A percentile compares a stretch with the other conserved stretches of the same genome.
Evolutionary conservation across 2,113 vertebrate species (phyloP).

Genomic region (Henicopernis longicauda): DNA sequence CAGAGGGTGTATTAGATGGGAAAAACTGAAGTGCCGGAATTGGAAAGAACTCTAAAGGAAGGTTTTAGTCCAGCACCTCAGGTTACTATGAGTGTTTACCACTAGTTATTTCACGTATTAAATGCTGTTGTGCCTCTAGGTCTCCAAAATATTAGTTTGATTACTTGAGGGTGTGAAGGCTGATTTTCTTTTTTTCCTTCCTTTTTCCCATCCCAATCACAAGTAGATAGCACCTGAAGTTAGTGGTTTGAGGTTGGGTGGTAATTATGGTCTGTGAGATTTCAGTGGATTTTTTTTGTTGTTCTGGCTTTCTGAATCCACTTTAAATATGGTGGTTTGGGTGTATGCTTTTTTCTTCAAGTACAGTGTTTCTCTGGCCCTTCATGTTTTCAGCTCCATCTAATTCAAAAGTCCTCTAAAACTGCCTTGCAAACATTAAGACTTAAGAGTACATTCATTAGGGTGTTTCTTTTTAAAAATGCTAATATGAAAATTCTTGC

Average conservation of each 20-base stretch:
- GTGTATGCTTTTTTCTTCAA: background rate
- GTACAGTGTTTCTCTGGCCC: background rate
- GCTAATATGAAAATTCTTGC: background rate
- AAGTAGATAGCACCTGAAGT: background rate
- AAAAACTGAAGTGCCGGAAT: background rate
- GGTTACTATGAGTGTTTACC: background rate
- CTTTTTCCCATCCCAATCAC: background rate
- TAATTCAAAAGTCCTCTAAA: background rate
- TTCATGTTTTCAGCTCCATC: background rate
- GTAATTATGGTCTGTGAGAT: background rate
- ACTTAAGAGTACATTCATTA: background rate
- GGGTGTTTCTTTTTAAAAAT: background rate
- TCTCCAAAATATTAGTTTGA: background rate
- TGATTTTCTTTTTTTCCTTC: background rate
- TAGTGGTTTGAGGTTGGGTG: background rate
- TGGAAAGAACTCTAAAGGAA: background rate
- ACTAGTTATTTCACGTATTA: background rate
- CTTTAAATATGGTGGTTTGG: background rate
- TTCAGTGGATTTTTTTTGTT: background rate
- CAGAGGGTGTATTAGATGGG: background rate
- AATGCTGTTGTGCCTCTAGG: background rate
- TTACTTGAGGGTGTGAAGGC: background rate
- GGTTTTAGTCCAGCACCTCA: background rate
- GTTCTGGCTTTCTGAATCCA: background rate
- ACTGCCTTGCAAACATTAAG: background rate